A percentile compares a stretch with the other conserved stretches of the same genome.
Conservation (phyloP, 2,113 vertebrate genomes). For the Mustela nigripes region DNA sequence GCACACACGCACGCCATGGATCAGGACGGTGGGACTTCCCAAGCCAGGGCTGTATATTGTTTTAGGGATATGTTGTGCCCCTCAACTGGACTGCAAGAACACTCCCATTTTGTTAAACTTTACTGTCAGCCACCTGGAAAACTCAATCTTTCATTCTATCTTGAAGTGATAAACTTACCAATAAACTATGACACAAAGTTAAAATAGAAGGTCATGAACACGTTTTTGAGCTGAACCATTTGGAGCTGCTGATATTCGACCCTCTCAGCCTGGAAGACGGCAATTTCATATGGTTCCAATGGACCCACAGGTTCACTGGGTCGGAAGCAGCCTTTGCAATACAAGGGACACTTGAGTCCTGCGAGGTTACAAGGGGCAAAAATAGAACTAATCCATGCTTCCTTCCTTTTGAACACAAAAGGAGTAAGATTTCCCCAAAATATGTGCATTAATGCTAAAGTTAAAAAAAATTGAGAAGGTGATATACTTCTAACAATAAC, state of each 20-base stretch:
- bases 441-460: background rate
- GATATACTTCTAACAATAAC: background rate
- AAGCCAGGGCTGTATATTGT: background rate
- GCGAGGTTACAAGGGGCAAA: background rate
- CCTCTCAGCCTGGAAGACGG: fast-evolving
- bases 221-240: background rate
- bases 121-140: background rate
- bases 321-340: background rate
- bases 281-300: background rate
- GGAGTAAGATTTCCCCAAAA: background rate
- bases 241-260: fast-evolving
- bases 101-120: background rate
- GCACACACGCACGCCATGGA: fast-evolving
- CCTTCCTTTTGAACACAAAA: background rate
- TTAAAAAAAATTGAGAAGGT: background rate
- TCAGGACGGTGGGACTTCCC: background rate
- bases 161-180: background rate
- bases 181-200: background rate
- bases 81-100: background rate
- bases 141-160: background rate
- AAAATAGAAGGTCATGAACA: background rate
- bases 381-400: background rate
- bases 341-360: background rate
- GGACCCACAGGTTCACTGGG: background rate
- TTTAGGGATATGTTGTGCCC: background rate